Conservation (phyloP, 2,888 invertebrate species). For the Epinotia ramella region DNA sequence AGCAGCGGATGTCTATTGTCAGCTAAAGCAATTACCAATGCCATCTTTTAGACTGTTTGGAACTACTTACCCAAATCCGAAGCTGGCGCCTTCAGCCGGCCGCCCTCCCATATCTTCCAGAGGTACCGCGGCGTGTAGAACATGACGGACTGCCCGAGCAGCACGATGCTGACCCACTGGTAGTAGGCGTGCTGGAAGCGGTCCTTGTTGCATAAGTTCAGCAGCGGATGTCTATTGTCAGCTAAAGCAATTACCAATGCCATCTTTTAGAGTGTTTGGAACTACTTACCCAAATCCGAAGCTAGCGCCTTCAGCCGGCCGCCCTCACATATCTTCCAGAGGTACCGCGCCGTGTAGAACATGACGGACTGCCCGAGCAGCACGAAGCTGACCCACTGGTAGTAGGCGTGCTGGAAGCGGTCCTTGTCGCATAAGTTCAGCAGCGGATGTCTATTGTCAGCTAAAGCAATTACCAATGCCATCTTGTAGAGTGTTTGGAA, state of each 20-base stretch:
- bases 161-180: constrained; percentile 90
- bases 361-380: constrained; percentile 87
- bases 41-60: background rate
- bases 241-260: constrained; percentile 7
- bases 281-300: constrained; percentile 81
- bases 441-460: too few relatives aligned
- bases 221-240: too few relatives aligned
- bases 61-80: constrained; percentile 81
- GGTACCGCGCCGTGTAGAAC: constrained; percentile 89
- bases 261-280: background rate
- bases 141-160: constrained; percentile 87
- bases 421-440: constrained; percentile 70
- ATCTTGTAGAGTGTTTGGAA: background rate
- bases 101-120: constrained; percentile 90
- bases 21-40: constrained; percentile 4
- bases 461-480: constrained; percentile 9
- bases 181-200: constrained; percentile 87
- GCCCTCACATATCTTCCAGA: constrained; percentile 90
- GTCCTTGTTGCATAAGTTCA: constrained; percentile 70
- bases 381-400: constrained; percentile 90
- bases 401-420: constrained; percentile 86
- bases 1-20: too few relatives aligned
- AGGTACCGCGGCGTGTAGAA: constrained; percentile 89
- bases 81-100: constrained; percentile 85
- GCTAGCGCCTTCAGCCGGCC: constrained; percentile 86